Evolutionary conservation across 2,888 invertebrate genomes (phyloP), one percentile per base, ranked within the genome.

Genomic region (Drosophila austrosaltans): DNA sequence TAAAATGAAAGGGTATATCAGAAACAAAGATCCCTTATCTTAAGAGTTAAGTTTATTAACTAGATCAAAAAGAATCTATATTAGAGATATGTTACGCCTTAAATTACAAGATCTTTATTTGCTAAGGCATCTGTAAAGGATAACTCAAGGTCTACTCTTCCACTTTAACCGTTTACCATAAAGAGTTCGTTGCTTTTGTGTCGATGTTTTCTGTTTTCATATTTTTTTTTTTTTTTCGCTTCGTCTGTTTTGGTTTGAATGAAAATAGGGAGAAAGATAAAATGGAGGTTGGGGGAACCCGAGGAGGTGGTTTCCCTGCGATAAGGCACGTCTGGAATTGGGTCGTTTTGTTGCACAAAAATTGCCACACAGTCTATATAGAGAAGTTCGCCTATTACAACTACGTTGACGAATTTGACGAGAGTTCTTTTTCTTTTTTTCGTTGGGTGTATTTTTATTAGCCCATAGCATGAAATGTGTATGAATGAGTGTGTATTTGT

Each of bases 261-360:
- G 22, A 12, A 48, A 40, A 25, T 5, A 7, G 6, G 22, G 2
- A 10, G 25, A 25, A 48, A 12, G 8, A 48, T 16, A 44, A 20
- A 48, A 3, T 4, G 48, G 20, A 10, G 8, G 44, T 1, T 10
- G 1, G 44, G 20, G 57, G 39, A 5, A 30, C 4, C 0, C 30
- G 48, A 30, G 53, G 62, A 73, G 63, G 48, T 22, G 30, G 62
- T 42, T 64, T 16, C 60, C 58, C 48, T 40, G 69, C 82, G 86
- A 88, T 82, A 88, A 86, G 81, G 84, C 84, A 88, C 84, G 89
- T 73, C 82, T 87, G 84, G 77, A 89, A 83, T 89, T 87, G 81
- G 82, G 82, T 83, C 84, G 72, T 68, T 75, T 48, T 63, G 58
- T 63, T 57, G 74, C 74, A 60, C 42, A 73, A 72, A 75, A 68